These are phyloP conservation scores for Phenganax stokvisi DNA, from an alignment of 92 coral and sea anemone species.

Conservation along the genomic window DNA sequence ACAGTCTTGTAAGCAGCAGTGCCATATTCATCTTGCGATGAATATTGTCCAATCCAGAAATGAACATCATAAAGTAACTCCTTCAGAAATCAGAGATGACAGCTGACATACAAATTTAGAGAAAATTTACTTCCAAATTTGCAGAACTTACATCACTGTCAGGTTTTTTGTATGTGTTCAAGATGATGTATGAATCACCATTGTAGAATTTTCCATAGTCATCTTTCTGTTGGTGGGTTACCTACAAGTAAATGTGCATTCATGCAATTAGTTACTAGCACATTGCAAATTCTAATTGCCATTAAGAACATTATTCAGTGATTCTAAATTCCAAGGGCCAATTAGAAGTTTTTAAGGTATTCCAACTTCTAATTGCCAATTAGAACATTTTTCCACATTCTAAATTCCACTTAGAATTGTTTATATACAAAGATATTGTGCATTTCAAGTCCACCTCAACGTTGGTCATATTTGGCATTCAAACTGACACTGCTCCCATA, in stretches of 20 bases:
- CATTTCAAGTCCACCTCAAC: too few species aligned
- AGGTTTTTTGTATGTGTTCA: constrained; percentile 84
- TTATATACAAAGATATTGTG: too few species aligned
- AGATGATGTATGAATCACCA: constrained; percentile 87
- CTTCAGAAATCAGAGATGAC: constrained; percentile 27
- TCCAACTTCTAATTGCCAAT: too few species aligned
- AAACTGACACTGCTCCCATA: not conserved
- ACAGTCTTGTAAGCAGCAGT: constrained; percentile 98
- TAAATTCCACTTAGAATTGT: too few species aligned
- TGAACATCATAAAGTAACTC: constrained; percentile 84
- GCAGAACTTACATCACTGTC: constrained; percentile 66
- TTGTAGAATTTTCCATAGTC: constrained; percentile 77
- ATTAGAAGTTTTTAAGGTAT: too few species aligned
- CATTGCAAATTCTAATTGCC: too few species aligned
- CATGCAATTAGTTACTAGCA: too few species aligned
- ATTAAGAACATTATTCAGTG: too few species aligned
- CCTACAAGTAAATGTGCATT: constrained; percentile 42
- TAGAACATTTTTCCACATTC: too few species aligned
- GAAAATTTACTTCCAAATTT: not conserved
- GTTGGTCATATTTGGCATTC: not conserved
- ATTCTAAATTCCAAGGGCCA: too few species aligned
- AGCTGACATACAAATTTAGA: too few species aligned
- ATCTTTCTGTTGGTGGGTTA: constrained; percentile 67
- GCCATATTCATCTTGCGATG: constrained; percentile 92
- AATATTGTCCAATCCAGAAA: constrained; percentile 84